A percentile compares a stretch with the other conserved stretches of the same genome.
Evolutionary conservation across 2,113 vertebrate genomes (phyloP).

Genomic region (Poeciliopsis retropinna): DNA sequence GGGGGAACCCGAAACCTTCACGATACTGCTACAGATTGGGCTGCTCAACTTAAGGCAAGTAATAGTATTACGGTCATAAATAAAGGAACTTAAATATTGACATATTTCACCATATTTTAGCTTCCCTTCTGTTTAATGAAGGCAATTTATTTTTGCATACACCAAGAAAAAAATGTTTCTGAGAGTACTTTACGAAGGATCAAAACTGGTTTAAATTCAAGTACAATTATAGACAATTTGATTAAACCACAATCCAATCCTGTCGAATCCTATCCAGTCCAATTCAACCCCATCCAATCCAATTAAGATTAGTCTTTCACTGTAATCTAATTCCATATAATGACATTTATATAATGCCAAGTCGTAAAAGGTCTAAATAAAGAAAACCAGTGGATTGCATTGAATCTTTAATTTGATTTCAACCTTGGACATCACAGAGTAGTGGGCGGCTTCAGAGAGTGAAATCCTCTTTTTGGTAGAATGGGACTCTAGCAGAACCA

Average conservation of each 20-base stretch:
- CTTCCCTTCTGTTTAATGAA: not conserved
- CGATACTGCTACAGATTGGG: conserved; percentile 70
- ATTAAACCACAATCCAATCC: not conserved
- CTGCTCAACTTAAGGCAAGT: conserved; percentile 77
- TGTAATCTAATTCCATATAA: conserved; percentile 4
- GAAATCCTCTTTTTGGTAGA: not conserved
- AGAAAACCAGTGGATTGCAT: not conserved
- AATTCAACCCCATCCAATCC: not conserved
- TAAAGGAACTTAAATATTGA: not conserved
- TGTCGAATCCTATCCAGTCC: not conserved
- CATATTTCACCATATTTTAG: not conserved
- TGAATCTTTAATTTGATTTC: not conserved
- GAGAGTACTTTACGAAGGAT: not conserved
- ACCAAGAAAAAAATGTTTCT: not conserved
- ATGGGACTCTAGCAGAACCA: not conserved
- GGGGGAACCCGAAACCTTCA: conserved; percentile 33
- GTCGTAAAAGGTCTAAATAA: not conserved
- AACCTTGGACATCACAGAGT: not conserved
- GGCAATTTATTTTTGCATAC: not conserved
- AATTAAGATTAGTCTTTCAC: not conserved
- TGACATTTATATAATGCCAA: not conserved
- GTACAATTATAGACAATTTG: not conserved
- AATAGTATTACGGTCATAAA: not conserved
- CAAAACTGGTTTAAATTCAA: not conserved
- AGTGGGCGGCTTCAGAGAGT: not conserved